Conservation (phyloP, 1,140 invertebrate species). For the Drosophila setifemur region DNA sequence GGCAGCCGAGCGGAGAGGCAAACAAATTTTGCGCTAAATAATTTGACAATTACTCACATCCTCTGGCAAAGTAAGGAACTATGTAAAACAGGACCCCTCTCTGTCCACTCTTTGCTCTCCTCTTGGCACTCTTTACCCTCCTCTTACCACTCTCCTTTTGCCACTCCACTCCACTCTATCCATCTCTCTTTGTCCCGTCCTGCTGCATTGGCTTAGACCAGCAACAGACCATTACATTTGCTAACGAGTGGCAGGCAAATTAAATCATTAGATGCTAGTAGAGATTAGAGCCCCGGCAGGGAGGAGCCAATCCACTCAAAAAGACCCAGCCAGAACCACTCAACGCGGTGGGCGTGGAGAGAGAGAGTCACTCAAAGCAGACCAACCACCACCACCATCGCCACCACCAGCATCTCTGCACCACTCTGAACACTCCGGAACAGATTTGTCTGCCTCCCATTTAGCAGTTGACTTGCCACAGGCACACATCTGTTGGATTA, state of each 20-base stretch:
- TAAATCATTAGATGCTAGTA: constrained; percentile 82
- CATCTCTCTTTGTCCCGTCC: background rate
- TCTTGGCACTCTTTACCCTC: background rate
- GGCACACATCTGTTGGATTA: constrained; percentile 63
- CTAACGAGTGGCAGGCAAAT: constrained; percentile 82
- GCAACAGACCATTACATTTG: constrained; percentile 81
- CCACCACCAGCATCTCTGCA: constrained; percentile 10
- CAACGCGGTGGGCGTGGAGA: constrained; percentile 48
- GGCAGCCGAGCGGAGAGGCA: constrained; percentile 75
- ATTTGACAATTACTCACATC: constrained; percentile 83
- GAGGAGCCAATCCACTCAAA: constrained; percentile 65
- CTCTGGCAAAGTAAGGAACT: constrained; percentile 35
- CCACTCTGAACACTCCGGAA: no score
- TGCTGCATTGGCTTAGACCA: constrained; percentile 57
- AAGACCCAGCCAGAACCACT: constrained; percentile 6
- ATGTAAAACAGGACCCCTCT: constrained; percentile 34
- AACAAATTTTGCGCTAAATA: constrained; percentile 82
- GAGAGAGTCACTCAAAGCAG: constrained; percentile 46
- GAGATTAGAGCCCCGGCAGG: constrained; percentile 55
- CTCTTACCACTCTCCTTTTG: background rate
- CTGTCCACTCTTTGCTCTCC: background rate
- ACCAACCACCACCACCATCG: constrained; percentile 25
- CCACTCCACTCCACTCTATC: no score
- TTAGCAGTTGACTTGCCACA: constrained; percentile 71
- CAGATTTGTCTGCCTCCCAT: constrained; percentile 70